Evolutionary conservation across 2,797 vertebrate species (phyloP).

Genomic region (Chrysocyon brachyurus): DNA sequence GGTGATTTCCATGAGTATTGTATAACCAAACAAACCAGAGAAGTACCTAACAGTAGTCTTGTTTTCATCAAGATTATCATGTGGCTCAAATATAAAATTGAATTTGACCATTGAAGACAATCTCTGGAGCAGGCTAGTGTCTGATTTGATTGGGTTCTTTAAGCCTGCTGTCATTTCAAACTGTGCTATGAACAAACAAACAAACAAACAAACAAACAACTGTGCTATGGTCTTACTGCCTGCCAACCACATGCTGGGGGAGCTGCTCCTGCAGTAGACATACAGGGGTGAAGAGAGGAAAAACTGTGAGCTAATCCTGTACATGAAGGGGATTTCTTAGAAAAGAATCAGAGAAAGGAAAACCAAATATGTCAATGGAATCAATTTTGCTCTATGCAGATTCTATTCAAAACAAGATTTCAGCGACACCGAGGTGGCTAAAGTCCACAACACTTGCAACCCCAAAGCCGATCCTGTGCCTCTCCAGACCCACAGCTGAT

Average conservation of each 20-base stretch:
- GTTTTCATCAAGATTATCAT: neutral
- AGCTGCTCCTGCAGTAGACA: rapidly evolving
- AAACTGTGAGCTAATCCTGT: rapidly evolving
- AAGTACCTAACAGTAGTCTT: neutral
- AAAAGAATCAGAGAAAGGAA: neutral
- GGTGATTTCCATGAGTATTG: neutral
- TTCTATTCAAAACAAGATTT: neutral
- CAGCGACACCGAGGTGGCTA: neutral
- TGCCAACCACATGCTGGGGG: neutral
- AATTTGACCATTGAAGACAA: neutral
- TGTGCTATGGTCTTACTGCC: rapidly evolving
- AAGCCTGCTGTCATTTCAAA: rapidly evolving
- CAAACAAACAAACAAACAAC: too few species aligned
- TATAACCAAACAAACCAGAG: neutral
- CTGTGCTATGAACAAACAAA: too few species aligned
- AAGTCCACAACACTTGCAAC: neutral
- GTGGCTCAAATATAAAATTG: neutral
- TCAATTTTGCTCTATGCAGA: neutral
- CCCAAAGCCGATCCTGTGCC: neutral
- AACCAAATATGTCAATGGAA: neutral
- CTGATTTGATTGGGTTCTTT: neutral
- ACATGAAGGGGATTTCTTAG: neutral
- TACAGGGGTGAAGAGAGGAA: neutral
- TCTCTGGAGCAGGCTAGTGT: neutral
- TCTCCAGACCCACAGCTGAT: rapidly evolving